Evolutionary conservation across 2,888 invertebrate species (phyloP).

Genomic region (Lepidonotus clava): DNA sequence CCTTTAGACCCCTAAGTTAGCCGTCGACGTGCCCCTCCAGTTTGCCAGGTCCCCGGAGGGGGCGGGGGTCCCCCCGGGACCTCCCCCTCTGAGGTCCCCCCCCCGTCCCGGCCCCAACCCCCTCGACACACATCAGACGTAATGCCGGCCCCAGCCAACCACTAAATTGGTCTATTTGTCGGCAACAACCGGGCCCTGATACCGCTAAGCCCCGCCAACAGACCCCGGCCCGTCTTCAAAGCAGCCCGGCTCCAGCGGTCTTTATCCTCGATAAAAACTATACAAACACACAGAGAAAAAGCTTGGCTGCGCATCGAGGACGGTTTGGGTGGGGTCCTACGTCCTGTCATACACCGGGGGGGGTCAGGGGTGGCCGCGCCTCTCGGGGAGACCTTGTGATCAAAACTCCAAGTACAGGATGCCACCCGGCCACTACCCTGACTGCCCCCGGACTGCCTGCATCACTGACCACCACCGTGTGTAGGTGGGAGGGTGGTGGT

Average conservation of each 20-base stretch:
- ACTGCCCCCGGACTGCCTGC: no score
- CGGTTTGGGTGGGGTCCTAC: no score
- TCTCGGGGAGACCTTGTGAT: no score
- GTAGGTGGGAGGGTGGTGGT: no score
- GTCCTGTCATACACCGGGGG: no score
- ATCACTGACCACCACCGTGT: no score
- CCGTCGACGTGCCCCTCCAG: no score
- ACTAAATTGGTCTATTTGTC: conserved; percentile 48
- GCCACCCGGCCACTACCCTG: no score
- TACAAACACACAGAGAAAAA: not conserved
- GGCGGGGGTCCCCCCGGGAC: not conserved
- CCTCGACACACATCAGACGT: not conserved
- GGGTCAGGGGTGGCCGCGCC: no score
- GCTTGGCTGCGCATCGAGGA: no score
- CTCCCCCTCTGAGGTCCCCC: not conserved
- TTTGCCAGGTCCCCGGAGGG: not conserved
- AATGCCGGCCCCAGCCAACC: conserved; percentile 33
- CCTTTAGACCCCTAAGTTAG: no score
- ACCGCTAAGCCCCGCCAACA: conserved; percentile 17
- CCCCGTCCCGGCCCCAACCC: not conserved
- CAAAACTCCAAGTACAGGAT: no score
- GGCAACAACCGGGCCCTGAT: conserved; percentile 7
- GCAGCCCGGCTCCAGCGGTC: not conserved
- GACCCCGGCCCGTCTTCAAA: not conserved
- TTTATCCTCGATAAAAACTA: not conserved